A percentile compares a stretch with the other conserved stretches of the same genome.
Conservation (phyloP, 2,113 vertebrate genomes). For the Stigmatopora argus region DNA sequence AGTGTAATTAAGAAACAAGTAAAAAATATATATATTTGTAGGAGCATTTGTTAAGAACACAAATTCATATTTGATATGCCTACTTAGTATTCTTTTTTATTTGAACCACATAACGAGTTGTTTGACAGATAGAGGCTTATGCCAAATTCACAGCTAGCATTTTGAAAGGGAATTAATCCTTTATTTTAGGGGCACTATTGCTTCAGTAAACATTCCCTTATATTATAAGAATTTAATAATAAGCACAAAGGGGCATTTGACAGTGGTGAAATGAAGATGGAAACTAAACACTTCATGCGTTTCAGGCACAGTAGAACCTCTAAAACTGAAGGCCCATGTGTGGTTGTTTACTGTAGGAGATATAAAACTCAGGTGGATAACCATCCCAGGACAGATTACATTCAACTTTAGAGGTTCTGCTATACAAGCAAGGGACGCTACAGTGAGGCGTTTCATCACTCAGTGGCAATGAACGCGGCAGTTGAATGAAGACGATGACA, state of each 20-base stretch:
- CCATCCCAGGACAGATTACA: background rate
- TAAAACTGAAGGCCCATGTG: background rate
- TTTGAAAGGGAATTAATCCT: background rate
- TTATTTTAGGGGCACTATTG: background rate
- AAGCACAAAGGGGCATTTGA: background rate
- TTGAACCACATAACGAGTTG: background rate
- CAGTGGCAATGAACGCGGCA: slow-evolving; percentile 11
- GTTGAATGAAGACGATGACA: slow-evolving; percentile 9
- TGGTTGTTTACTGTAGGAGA: background rate
- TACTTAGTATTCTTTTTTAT: background rate
- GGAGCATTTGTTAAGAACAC: background rate
- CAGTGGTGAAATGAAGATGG: background rate
- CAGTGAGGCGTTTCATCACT: background rate
- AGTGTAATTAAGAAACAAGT: background rate
- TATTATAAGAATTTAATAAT: background rate
- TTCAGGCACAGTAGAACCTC: background rate
- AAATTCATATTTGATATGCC: background rate
- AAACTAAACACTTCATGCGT: background rate
- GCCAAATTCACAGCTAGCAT: background rate
- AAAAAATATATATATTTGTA: background rate
- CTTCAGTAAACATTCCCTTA: background rate
- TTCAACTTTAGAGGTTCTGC: background rate
- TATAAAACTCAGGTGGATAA: background rate
- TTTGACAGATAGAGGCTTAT: background rate
- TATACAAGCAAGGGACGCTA: background rate